phyloP scores from a whole-genome alignment of 2,888 invertebrate species.

The Autographa pulchrina region DNA sequence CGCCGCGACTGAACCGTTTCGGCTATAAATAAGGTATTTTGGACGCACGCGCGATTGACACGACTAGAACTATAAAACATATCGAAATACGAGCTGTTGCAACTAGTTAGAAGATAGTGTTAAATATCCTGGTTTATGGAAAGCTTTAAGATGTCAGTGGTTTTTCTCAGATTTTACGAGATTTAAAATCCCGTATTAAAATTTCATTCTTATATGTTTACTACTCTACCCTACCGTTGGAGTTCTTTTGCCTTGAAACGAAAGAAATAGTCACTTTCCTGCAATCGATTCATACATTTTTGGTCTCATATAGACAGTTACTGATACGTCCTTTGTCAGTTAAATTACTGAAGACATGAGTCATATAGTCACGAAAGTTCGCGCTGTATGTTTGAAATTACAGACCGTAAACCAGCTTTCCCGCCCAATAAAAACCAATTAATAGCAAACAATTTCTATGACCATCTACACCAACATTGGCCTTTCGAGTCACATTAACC shows the following conservation, averaged over 20 bases:
- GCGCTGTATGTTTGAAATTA: background rate
- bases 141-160: slow-evolving; percentile 18
- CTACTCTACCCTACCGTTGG: background rate
- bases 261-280: too few species aligned
- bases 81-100: slow-evolving; percentile 44
- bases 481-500: slow-evolving; percentile 39
- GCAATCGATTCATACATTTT: too few species aligned
- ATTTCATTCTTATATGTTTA: background rate
- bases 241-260: background rate
- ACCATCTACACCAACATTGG: slow-evolving; percentile 38
- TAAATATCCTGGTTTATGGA: slow-evolving; percentile 37
- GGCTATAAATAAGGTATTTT: slow-evolving; percentile 56
- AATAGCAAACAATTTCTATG: slow-evolving; percentile 34
- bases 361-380: background rate
- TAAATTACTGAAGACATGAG: too few species aligned
- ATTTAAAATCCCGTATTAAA: background rate
- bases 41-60: slow-evolving; percentile 51
- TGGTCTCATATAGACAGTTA: too few species aligned
- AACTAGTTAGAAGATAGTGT: slow-evolving; percentile 35
- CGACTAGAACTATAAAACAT: slow-evolving; percentile 51
- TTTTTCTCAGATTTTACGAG: slow-evolving; percentile 12
- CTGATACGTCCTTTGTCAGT: too few species aligned
- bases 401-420: background rate
- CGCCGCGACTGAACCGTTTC: slow-evolving; percentile 53
- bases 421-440: slow-evolving; percentile 11